Conservation (phyloP, 1,140 invertebrate genomes). For the Pectinophora gossypiella region DNA sequence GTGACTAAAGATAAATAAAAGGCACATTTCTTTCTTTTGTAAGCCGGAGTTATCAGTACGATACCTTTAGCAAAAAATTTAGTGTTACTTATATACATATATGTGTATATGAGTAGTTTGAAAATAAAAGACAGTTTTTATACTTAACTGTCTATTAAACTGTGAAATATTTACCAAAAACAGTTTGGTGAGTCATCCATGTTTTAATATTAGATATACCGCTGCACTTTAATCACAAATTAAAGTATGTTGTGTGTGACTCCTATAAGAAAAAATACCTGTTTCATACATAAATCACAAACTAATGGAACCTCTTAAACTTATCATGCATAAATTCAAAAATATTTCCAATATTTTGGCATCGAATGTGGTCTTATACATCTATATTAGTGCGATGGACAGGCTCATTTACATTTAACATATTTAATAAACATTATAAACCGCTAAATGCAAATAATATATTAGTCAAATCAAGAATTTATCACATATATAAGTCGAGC, state of each 20-base stretch:
- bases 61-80: too few relatives aligned
- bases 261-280: too few relatives aligned
- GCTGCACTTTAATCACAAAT: too few relatives aligned
- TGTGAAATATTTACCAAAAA: too few relatives aligned
- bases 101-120: too few relatives aligned
- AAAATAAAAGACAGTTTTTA: too few relatives aligned
- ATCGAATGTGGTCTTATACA: background rate
- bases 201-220: too few relatives aligned
- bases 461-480: background rate
- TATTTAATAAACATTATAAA: background rate
- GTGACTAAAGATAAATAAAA: conserved; percentile 3
- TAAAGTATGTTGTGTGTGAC: too few relatives aligned
- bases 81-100: too few relatives aligned
- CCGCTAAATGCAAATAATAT: background rate
- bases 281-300: too few relatives aligned
- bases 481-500: background rate
- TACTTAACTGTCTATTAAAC: too few relatives aligned
- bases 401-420: background rate
- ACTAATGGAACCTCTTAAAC: background rate
- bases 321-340: background rate
- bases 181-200: too few relatives aligned
- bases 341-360: background rate
- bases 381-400: background rate
- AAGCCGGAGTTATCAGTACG: background rate
- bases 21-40: background rate